phyloP scores from a whole-genome alignment of 2,888 invertebrate species.

The Caenorhabditis sulstoni region DNA sequence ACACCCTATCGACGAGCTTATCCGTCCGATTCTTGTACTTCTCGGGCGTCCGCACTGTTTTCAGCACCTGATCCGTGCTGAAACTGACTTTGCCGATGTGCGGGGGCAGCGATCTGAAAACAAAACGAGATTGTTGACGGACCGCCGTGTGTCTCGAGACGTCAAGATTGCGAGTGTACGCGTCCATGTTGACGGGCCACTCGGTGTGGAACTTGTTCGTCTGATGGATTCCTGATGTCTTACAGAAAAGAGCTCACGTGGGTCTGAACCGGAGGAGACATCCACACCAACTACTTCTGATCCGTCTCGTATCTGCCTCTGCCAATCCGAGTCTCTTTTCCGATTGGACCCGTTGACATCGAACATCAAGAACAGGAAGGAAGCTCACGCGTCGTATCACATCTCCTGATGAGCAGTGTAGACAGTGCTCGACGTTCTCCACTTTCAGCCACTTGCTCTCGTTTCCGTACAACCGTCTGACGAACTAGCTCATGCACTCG shows the following conservation, averaged over 20 bases:
- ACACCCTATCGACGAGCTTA: constrained; percentile 2
- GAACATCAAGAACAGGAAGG: constrained; percentile 48
- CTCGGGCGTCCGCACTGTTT: constrained; percentile 2
- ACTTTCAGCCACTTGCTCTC: constrained; percentile 36
- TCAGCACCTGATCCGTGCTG: constrained; percentile 22
- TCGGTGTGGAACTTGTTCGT: constrained; percentile 30
- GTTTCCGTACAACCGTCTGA: constrained; percentile 35
- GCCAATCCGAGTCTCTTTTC: constrained; percentile 18
- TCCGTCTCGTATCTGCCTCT: constrained; percentile 34
- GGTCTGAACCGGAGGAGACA: constrained; percentile 33
- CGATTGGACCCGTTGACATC: constrained; percentile 24
- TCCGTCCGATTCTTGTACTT: constrained; percentile 6
- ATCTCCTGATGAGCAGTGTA: too few relatives aligned
- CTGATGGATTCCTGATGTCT: constrained; percentile 30
- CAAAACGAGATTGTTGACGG: neutral
- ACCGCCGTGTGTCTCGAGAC: too few relatives aligned
- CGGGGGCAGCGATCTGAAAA: constrained; percentile 24
- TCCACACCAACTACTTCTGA: constrained; percentile 21
- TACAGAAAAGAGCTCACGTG: constrained; percentile 14
- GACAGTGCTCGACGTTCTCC: constrained; percentile 42
- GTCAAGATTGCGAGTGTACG: neutral
- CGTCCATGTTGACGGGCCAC: constrained; percentile 38
- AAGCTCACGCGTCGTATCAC: too few relatives aligned
- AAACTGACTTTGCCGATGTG: constrained; percentile 15
- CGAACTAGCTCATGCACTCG: constrained; percentile 32